Conservation (phyloP, 2,888 invertebrate species). For the Drosophila limbata region DNA sequence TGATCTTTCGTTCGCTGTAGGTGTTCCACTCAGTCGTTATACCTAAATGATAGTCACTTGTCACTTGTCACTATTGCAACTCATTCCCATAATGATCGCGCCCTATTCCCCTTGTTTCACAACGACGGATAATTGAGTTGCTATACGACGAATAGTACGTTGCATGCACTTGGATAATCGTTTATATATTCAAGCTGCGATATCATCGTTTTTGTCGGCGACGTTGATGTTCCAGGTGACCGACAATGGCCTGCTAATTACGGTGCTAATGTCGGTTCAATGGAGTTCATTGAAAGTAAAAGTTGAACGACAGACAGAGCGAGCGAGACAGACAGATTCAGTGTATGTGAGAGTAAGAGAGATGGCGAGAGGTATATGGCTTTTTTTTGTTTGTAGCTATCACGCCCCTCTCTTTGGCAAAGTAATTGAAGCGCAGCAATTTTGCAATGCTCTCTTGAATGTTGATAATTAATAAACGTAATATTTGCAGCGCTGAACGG, state of each 20-base stretch:
- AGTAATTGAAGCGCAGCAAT: constrained; percentile 17
- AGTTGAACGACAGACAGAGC: constrained; percentile 47
- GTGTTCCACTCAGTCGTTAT: background rate
- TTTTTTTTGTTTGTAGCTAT: constrained; percentile 4
- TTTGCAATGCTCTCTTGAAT: constrained; percentile 23
- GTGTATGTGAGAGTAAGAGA: constrained; percentile 16
- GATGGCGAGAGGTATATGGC: constrained; percentile 23
- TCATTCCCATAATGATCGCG: constrained; percentile 36
- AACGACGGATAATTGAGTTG: constrained; percentile 44
- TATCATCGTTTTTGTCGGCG: constrained; percentile 37
- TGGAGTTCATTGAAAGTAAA: constrained; percentile 81
- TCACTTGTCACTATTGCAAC: constrained; percentile 31
- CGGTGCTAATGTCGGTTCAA: constrained; percentile 76
- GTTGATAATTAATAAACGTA: constrained; percentile 46
- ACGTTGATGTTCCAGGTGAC: constrained; percentile 60
- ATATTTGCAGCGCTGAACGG: constrained; percentile 65
- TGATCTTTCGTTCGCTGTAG: constrained; percentile 1
- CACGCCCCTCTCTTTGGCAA: constrained; percentile 15
- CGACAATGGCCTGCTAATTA: constrained; percentile 76
- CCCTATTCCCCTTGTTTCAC: constrained; percentile 24
- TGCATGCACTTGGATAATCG: constrained; percentile 48
- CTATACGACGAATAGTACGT: constrained; percentile 14
- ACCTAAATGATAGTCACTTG: constrained; percentile 2
- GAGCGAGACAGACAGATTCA: constrained; percentile 12
- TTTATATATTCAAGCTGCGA: constrained; percentile 49